phyloP scores from a whole-genome alignment of 2,888 invertebrate species.

The Drosophila incognita region DNA sequence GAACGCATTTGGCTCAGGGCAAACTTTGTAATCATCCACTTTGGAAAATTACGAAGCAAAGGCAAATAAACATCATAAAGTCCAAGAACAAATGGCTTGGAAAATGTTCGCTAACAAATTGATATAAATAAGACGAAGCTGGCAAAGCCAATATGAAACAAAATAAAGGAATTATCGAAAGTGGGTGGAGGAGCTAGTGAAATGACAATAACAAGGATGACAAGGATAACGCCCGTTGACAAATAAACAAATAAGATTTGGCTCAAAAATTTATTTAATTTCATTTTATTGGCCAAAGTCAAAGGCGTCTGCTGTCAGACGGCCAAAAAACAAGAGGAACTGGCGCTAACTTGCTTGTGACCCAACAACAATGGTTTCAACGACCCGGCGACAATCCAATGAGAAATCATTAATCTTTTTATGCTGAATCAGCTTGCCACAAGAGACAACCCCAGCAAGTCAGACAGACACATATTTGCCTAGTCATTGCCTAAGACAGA shows the following conservation, averaged over 20 bases:
- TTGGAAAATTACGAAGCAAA: slow-evolving; percentile 42
- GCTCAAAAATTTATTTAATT: slow-evolving; percentile 77
- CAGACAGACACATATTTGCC: slow-evolving; percentile 43
- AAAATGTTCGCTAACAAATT: slow-evolving; percentile 69
- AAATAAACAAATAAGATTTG: slow-evolving; percentile 76
- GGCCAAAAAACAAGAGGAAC: slow-evolving; percentile 24
- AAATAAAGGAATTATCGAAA: slow-evolving; percentile 61
- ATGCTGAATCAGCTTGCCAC: slow-evolving; percentile 71
- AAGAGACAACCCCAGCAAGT: slow-evolving; percentile 13
- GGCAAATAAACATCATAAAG: slow-evolving; percentile 65
- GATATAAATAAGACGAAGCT: slow-evolving; percentile 65
- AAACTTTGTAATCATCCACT: slow-evolving; percentile 62
- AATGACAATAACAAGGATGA: slow-evolving; percentile 30
- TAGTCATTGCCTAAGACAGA: slow-evolving; percentile 47
- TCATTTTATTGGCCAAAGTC: slow-evolving; percentile 73
- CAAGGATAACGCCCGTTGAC: slow-evolving; percentile 43
- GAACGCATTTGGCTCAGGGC: slow-evolving; percentile 26
- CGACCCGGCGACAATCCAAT: slow-evolving; percentile 49
- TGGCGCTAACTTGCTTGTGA: too few relatives aligned
- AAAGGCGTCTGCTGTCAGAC: slow-evolving; percentile 45
- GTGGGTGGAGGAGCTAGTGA: slow-evolving; percentile 4
- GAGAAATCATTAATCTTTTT: slow-evolving; percentile 77
- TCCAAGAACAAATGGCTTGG: slow-evolving; percentile 72
- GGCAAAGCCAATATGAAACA: slow-evolving; percentile 54
- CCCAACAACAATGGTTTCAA: slow-evolving; percentile 38